Conservation (phyloP, 2,888 invertebrate genomes). For the Coelogynopora nodosa region DNA sequence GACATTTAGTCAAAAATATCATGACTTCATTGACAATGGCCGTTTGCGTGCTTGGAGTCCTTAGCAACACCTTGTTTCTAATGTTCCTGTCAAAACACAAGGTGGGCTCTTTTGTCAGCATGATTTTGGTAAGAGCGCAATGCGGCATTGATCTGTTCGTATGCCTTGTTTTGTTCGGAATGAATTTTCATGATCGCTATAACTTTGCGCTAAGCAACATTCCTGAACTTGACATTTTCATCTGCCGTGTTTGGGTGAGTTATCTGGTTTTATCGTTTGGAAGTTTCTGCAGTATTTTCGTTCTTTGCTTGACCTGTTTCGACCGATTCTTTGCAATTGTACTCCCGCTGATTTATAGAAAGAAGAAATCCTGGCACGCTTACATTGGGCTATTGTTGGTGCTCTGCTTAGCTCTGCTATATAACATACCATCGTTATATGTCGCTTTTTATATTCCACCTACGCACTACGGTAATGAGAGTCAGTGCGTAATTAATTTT, state of each 20-base stretch:
- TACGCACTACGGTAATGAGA: too few species aligned
- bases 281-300: neutral
- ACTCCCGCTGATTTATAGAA: neutral
- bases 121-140: neutral
- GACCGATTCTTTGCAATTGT: neutral
- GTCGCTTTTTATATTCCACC: too few species aligned
- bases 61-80: neutral
- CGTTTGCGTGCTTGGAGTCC: too few species aligned
- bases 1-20: too few species aligned
- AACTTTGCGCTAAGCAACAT: neutral
- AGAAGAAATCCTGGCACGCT: neutral
- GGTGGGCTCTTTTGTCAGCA: neutral
- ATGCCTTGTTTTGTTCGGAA: neutral
- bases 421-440: too few species aligned
- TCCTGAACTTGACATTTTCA: neutral
- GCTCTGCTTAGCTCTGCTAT: too few species aligned
- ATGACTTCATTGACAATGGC: too few species aligned
- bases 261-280: neutral
- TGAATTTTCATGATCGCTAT: neutral
- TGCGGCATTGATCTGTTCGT: neutral
- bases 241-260: neutral
- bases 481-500: too few species aligned
- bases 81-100: neutral
- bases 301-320: neutral
- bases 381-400: neutral